Conservation (phyloP, 1,140 invertebrate genomes). For the Cylas formicarius region DNA sequence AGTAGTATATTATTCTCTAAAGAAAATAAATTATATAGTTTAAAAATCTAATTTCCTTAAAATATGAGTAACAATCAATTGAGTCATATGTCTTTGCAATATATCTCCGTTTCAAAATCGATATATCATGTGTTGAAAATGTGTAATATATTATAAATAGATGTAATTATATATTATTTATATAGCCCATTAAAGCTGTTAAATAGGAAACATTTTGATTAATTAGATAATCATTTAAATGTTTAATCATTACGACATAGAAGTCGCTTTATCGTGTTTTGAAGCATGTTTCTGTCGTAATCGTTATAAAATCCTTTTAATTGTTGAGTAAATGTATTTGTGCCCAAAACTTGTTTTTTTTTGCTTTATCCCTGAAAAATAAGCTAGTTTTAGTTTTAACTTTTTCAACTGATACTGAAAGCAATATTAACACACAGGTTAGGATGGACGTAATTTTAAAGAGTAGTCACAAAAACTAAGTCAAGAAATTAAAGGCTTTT, state of each 20-base stretch:
- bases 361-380: too few relatives aligned
- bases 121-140: neutral
- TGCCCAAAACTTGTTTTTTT: too few relatives aligned
- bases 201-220: conserved; percentile 10
- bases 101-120: neutral
- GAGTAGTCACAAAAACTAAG: too few relatives aligned
- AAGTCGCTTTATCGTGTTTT: conserved; percentile 19
- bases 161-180: conserved; percentile 1
- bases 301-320: conserved; percentile 19
- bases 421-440: too few relatives aligned
- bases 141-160: conserved; percentile 8
- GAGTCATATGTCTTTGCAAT: neutral
- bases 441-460: too few relatives aligned
- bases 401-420: too few relatives aligned
- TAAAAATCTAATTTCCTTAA: neutral
- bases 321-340: conserved; percentile 24
- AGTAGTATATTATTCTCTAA: too few relatives aligned
- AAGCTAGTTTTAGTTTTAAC: too few relatives aligned
- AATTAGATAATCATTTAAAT: conserved; percentile 10
- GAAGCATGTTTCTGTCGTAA: conserved; percentile 14
- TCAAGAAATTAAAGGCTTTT: too few relatives aligned
- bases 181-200: conserved; percentile 6
- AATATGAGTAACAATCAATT: neutral
- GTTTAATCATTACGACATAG: conserved; percentile 11
- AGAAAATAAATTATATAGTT: too few relatives aligned